Percentiles rank a stretch among this genome's conserved stretches.
These are phyloP conservation scores for Watsonalla cultraria DNA, from an alignment of 2,888 invertebrate genomes.

Conservation along the genomic window DNA sequence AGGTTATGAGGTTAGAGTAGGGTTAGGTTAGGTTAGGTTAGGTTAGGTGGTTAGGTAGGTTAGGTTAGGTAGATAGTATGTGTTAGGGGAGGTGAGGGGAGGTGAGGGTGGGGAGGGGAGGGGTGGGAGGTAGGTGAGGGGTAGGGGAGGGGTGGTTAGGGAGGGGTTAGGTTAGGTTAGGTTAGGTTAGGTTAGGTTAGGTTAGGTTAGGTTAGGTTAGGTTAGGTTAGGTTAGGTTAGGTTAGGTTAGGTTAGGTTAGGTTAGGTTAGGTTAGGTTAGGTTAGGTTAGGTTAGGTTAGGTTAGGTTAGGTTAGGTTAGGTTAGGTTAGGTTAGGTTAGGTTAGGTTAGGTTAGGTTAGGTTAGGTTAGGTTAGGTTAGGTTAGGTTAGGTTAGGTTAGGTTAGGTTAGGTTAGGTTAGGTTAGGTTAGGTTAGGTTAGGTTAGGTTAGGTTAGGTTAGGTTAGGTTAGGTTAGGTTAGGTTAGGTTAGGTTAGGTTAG, in stretches of 20 bases:
- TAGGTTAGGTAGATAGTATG: too few species aligned
- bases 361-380: background rate
- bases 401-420: background rate
- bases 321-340: background rate
- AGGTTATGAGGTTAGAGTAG: conserved; percentile 9
- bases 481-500: background rate
- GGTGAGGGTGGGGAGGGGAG: too few species aligned
- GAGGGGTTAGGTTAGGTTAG: conserved; percentile 14
- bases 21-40: conserved; percentile 10
- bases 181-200: conserved; percentile 14
- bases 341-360: background rate
- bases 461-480: background rate
- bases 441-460: background rate
- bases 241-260: background rate
- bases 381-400: background rate
- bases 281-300: background rate
- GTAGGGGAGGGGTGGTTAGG: too few species aligned
- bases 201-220: conserved; percentile 3
- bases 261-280: background rate
- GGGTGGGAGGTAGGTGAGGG: too few species aligned
- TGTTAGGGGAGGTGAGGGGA: too few species aligned
- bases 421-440: background rate
- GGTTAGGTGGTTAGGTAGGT: conserved; percentile 10
- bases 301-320: background rate
- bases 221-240: background rate